These are phyloP conservation scores for Alethe diademata DNA, from an alignment of 2,113 vertebrate species.

Conservation along the genomic window DNA sequence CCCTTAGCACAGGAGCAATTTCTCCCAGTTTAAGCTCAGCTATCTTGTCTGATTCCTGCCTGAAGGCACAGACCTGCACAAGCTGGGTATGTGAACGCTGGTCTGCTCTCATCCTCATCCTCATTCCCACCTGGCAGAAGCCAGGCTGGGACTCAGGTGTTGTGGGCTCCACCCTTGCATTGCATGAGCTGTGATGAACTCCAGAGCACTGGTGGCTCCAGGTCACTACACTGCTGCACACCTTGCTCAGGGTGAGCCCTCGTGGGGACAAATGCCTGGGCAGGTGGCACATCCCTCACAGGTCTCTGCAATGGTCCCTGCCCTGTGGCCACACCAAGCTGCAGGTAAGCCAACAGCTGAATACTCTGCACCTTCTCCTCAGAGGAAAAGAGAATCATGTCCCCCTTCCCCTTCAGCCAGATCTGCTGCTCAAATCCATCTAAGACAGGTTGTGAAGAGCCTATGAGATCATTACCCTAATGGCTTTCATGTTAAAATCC, in stretches of 20 bases:
- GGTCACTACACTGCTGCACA: not conserved
- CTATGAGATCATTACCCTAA: not conserved
- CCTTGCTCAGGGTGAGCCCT: not conserved
- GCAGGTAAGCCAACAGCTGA: not conserved
- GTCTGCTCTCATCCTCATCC: not conserved
- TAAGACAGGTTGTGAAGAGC: not conserved
- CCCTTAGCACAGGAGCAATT: not conserved
- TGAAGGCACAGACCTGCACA: not conserved
- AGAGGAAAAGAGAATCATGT: not conserved
- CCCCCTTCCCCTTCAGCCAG: not conserved
- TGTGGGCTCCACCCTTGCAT: not conserved
- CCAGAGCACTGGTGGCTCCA: rapidly evolving
- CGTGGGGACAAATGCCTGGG: rapidly evolving
- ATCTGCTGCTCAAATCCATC: not conserved
- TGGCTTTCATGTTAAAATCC: not conserved
- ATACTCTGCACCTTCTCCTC: not conserved
- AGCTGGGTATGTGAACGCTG: rapidly evolving
- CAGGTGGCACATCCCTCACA: rapidly evolving
- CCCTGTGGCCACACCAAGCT: not conserved
- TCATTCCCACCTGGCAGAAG: not conserved
- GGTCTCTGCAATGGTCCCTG: not conserved
- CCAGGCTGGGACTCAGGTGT: not conserved
- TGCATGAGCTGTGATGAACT: rapidly evolving
- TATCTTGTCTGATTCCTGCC: not conserved
- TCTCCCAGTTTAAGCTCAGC: not conserved